Evolutionary conservation across 2,797 vertebrate genomes (phyloP).

Genomic region (Cirrhinus molitorella): DNA sequence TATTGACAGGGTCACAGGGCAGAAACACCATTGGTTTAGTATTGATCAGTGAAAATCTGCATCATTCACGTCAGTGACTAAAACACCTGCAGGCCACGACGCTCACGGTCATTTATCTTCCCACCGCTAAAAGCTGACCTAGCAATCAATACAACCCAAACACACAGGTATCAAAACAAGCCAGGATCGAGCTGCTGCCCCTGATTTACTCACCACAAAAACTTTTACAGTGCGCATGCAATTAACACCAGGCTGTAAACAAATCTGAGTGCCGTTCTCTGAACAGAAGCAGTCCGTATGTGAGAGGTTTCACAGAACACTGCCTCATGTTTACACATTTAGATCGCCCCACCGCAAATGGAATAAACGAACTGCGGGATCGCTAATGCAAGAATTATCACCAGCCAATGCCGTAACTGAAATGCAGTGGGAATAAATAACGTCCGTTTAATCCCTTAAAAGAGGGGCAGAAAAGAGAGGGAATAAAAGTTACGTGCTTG

Average conservation of each 20-base stretch:
- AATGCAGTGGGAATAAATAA: conserved; percentile 43
- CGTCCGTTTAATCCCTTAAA: conserved; percentile 37
- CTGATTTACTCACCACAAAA: conserved; percentile 41
- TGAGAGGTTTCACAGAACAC: background rate
- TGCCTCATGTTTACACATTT: background rate
- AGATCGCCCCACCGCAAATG: background rate
- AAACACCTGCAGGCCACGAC: conserved; percentile 50
- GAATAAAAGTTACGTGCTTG: conserved; percentile 42
- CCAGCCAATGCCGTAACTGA: conserved; percentile 7
- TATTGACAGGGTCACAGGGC: conserved; percentile 56
- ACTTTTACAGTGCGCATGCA: conserved; percentile 37
- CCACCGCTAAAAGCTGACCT: conserved; percentile 56
- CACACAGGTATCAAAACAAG: conserved; percentile 41
- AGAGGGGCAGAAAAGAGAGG: conserved; percentile 23
- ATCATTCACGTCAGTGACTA: conserved; percentile 59
- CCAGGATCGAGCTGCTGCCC: conserved; percentile 28
- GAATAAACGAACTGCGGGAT: background rate
- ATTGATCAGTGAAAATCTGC: conserved; percentile 61
- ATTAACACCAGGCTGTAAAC: conserved; percentile 34
- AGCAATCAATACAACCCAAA: conserved; percentile 56
- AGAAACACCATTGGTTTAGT: conserved; percentile 51
- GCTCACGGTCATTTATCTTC: conserved; percentile 58
- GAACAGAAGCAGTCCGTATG: background rate
- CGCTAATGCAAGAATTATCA: background rate
- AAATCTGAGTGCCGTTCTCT: background rate